phyloP scores from a whole-genome alignment of 2,113 vertebrate genomes.

The Nothocercus julius region DNA sequence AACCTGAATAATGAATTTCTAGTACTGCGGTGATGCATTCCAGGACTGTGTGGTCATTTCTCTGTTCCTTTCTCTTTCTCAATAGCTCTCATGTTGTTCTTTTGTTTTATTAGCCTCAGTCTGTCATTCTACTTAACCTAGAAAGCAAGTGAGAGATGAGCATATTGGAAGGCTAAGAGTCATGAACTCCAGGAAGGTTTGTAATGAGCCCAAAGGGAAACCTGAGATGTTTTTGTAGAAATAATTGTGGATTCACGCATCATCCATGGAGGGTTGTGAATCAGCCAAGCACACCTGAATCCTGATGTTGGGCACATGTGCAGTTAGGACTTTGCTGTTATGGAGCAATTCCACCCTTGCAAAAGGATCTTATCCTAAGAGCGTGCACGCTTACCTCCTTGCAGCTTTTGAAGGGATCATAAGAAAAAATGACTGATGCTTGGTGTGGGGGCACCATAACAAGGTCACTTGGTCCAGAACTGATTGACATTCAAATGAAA shows the following conservation, averaged over 20 bases:
- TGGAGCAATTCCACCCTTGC: background rate
- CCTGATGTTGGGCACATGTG: background rate
- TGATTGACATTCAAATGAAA: background rate
- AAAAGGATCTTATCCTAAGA: background rate
- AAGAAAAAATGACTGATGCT: background rate
- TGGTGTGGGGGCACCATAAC: background rate
- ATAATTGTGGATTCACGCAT: background rate
- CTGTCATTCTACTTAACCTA: constrained; percentile 57
- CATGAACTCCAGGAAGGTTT: background rate
- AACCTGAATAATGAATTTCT: constrained; percentile 4
- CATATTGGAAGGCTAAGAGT: background rate
- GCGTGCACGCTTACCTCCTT: background rate
- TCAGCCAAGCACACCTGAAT: background rate
- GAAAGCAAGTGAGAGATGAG: constrained; percentile 13
- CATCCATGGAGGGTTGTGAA: background rate
- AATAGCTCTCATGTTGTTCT: constrained; percentile 30
- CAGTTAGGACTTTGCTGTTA: background rate
- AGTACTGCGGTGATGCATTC: constrained; percentile 48
- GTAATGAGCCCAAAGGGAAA: background rate
- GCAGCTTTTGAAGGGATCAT: background rate
- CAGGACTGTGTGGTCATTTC: constrained; percentile 31
- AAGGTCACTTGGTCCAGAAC: background rate
- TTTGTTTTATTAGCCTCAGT: constrained; percentile 45
- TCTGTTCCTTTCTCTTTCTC: constrained; percentile 32
- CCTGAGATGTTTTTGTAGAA: constrained; percentile 35